Base-by-base conservation (phyloP, 1,140 invertebrate species). In the Zophobas atratus region DNA sequence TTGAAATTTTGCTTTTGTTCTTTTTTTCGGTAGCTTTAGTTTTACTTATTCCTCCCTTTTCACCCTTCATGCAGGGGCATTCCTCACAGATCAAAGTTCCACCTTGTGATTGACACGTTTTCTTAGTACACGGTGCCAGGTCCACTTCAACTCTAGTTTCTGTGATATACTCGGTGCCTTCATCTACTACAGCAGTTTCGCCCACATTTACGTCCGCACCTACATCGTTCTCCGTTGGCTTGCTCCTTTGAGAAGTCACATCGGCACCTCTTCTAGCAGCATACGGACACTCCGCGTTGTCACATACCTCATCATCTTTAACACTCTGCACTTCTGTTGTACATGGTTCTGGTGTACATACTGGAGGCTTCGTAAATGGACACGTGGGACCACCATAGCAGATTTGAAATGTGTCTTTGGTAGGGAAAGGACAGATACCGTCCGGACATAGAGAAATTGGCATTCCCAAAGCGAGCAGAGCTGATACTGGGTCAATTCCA, bases 211-310 rank as follows among this genome's bases (percentile, higher is more conserved):
- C 20, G 20, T 20, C 20, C 20, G 20, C 20, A 20, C 20, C 20
- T 20, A 20, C 20, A 20, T 20, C 20, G 20, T 20, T 20, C 20
- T 20, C 20, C 20, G 20, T 20, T 20, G 20, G 20, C 20, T 20
- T 46, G 3, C 43, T 46, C 8, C 43, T 46, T 51, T 20, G 4
- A 51, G 49, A 6, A 32, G 1, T 34, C 32, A 20, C 39, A 33
- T 43, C 60, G 8, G 41, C 60, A 43, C 2, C 36, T 20, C 36
- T 75, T 71, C 4, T 20, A 20, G 20, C 20, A 20, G 49, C 49
- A 46, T 76, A 82, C 2, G 81, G 83, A 72, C 83, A 84, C 3
- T 46, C 46, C 1, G 82, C 81, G 71, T 82, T 79, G 20, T 53
- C 49, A 74, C 83, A 84, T 6, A 80, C 46, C 2, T 72, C 76